Conservation (phyloP, 2,888 invertebrate genomes). For the Emmelina monodactyla region DNA sequence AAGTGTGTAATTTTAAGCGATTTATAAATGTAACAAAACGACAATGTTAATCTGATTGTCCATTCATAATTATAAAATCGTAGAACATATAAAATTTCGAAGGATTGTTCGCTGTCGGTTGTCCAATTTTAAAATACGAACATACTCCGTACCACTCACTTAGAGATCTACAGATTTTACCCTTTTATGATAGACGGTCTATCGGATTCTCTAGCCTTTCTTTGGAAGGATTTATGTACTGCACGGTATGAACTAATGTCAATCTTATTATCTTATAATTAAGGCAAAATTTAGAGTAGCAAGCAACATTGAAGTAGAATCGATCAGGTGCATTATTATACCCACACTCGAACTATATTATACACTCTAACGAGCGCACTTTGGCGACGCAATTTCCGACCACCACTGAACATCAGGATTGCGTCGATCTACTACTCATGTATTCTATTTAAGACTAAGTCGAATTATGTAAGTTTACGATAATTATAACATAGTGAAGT, state of each 20-base stretch:
- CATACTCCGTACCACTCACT: slow-evolving; percentile 31
- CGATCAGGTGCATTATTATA: slow-evolving; percentile 33
- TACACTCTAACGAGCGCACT: neutral
- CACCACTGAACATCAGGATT: neutral
- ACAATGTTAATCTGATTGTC: slow-evolving; percentile 32
- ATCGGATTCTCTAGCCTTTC: slow-evolving; percentile 23
- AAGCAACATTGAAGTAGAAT: slow-evolving; percentile 25
- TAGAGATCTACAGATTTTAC: slow-evolving; percentile 24
- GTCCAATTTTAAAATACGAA: slow-evolving; percentile 24
- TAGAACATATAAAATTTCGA: slow-evolving; percentile 24
- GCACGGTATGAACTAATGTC: slow-evolving; percentile 40
- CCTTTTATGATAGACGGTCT: slow-evolving; percentile 22
- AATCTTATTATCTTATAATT: slow-evolving; percentile 41
- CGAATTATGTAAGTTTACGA: slow-evolving; percentile 31
- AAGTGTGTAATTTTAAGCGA: slow-evolving; percentile 27
- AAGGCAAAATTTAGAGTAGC: slow-evolving; percentile 39
- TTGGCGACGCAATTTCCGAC: neutral
- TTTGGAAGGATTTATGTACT: slow-evolving; percentile 26
- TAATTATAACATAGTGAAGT: slow-evolving; percentile 8
- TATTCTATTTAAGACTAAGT: slow-evolving; percentile 25
- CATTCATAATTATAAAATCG: slow-evolving; percentile 36
- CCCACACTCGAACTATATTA: slow-evolving; percentile 1
- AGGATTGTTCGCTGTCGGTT: slow-evolving; percentile 38
- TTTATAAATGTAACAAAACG: slow-evolving; percentile 26
- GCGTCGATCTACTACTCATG: slow-evolving; percentile 24